phyloP scores from a whole-genome alignment of 35 echinoderm and acorn worm genomes.

The Eucidaris tribuloides region DNA sequence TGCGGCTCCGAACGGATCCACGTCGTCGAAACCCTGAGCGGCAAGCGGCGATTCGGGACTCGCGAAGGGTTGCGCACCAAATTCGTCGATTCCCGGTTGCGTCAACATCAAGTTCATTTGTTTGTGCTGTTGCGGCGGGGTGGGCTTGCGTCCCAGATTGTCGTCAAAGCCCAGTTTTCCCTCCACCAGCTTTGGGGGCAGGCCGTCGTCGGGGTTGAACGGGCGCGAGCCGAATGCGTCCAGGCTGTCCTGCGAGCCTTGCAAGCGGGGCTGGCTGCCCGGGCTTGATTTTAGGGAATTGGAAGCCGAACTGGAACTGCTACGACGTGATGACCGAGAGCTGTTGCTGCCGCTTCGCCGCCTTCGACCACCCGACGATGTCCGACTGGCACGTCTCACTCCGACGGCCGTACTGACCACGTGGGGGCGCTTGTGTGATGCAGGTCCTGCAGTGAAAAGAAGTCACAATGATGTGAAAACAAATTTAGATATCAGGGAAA shows the following conservation, averaged over 20 bases:
- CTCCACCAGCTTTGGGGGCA: constrained; percentile 14
- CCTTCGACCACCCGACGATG: constrained; percentile 73
- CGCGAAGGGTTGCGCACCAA: constrained; percentile 56
- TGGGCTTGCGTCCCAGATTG: background rate
- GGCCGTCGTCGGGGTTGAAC: constrained; percentile 32
- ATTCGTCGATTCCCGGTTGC: constrained; percentile 40
- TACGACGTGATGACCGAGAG: constrained; percentile 68
- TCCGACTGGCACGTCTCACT: constrained; percentile 55
- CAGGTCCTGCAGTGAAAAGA: background rate
- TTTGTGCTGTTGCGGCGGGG: background rate
- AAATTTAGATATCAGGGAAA: too few species aligned
- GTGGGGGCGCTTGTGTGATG: constrained; percentile 67
- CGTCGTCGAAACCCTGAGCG: constrained; percentile 10
- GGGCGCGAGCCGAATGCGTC: constrained; percentile 71
- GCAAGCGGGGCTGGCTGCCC: constrained; percentile 61
- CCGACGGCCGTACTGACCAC: constrained; percentile 87
- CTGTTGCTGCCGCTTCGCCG: constrained; percentile 89
- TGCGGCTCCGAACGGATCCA: constrained; percentile 84
- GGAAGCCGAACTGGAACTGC: constrained; percentile 82
- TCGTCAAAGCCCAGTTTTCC: background rate
- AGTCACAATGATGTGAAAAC: too few species aligned
- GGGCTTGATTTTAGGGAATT: constrained; percentile 97
- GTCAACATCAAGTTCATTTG: constrained; percentile 32
- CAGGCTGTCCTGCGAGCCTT: constrained; percentile 80
- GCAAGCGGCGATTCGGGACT: constrained; percentile 1